Conservation (phyloP, 2,113 vertebrate species). For the Columba janthina region DNA sequence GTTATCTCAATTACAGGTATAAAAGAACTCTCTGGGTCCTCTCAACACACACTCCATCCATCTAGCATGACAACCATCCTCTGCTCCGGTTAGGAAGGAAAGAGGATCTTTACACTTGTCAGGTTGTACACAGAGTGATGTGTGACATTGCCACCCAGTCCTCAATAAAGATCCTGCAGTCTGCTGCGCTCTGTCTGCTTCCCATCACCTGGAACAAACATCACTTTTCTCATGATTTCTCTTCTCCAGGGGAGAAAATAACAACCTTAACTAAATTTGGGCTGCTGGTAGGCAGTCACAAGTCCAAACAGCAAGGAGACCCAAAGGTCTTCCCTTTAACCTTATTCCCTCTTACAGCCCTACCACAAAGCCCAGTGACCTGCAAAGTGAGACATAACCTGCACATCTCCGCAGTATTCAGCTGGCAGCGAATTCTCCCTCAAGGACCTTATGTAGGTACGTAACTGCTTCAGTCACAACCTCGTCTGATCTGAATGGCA, state of each 20-base stretch:
- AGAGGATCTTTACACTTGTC: not conserved
- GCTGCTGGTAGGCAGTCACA: not conserved
- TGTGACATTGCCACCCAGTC: conserved; percentile 32
- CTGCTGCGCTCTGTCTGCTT: conserved; percentile 43
- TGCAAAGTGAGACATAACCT: not conserved
- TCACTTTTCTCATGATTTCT: not conserved
- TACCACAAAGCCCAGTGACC: not conserved
- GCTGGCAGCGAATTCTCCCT: not conserved
- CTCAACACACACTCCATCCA: not conserved
- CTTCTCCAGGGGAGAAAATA: not conserved
- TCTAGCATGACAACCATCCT: not conserved
- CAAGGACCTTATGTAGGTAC: fast-evolving
- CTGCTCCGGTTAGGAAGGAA: not conserved
- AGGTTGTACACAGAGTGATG: not conserved
- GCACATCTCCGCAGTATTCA: not conserved
- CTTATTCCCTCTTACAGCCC: not conserved
- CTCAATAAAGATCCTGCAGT: conserved; percentile 30
- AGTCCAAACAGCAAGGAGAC: not conserved
- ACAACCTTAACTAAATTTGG: not conserved
- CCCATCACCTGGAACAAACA: conserved; percentile 3
- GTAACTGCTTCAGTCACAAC: not conserved
- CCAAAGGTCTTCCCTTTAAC: not conserved
- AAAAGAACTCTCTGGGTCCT: not conserved
- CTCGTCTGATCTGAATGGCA: not conserved
- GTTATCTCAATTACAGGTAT: not conserved